These are phyloP conservation scores for Copsychus sechellarum DNA, from an alignment of 2,113 vertebrate species.

Conservation along the genomic window DNA sequence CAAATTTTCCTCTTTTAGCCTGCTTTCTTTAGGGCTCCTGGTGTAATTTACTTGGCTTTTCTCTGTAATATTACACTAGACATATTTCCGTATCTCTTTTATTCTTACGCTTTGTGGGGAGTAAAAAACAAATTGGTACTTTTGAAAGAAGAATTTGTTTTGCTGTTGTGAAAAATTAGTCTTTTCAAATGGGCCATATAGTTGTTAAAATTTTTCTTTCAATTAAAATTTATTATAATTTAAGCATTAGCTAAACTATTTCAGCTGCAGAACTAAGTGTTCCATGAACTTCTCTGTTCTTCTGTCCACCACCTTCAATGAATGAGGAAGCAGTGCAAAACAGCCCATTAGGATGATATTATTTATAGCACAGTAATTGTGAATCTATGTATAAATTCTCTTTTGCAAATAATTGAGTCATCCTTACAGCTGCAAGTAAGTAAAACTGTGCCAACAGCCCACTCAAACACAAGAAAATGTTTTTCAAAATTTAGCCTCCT, in stretches of 20 bases:
- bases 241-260: not conserved
- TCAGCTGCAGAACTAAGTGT: not conserved
- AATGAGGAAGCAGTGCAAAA: not conserved
- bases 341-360: not conserved
- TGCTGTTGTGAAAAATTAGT: not conserved
- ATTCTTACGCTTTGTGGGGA: not conserved
- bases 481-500: not conserved
- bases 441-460: not conserved
- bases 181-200: not conserved
- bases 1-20: not conserved
- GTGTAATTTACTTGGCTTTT: not conserved
- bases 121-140: not conserved
- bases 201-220: not conserved
- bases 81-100: not conserved
- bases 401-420: constrained; percentile 10
- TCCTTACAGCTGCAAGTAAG: constrained; percentile 30
- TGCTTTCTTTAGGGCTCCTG: not conserved
- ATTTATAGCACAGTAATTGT: not conserved
- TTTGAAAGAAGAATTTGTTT: not conserved
- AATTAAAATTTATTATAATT: not conserved
- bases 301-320: not conserved
- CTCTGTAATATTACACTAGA: not conserved
- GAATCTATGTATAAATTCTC: not conserved
- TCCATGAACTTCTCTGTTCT: not conserved
- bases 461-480: not conserved